A percentile compares a stretch with the other conserved stretches of the same genome.
phyloP scores from a whole-genome alignment of 2,113 vertebrate species.

The Nestor notabilis region DNA sequence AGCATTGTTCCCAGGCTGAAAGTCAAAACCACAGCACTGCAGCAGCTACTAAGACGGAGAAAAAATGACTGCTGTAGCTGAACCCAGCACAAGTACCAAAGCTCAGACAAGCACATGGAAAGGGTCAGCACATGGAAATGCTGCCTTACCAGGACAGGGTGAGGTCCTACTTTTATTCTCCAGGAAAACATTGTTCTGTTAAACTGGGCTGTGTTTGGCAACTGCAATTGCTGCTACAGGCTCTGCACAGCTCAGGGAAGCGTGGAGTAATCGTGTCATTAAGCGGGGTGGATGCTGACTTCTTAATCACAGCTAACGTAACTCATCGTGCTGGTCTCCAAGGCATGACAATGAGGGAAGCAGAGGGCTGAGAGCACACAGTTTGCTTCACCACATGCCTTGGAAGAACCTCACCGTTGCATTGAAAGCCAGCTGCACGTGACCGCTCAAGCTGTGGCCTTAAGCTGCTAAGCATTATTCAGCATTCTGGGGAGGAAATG shows the following conservation, averaged over 20 bases:
- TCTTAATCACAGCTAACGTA: not conserved
- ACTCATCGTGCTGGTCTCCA: rapidly evolving
- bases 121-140: not conserved
- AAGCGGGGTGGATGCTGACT: not conserved
- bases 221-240: rapidly evolving
- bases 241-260: not conserved
- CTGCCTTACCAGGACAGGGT: not conserved
- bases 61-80: too few relatives aligned
- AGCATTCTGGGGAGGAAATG: rapidly evolving
- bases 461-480: not conserved
- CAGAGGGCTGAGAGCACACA: not conserved
- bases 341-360: not conserved
- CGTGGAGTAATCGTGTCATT: rapidly evolving
- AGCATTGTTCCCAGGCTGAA: too few relatives aligned
- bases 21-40: too few relatives aligned
- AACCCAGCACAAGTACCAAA: too few relatives aligned
- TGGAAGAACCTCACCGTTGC: not conserved
- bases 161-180: not conserved
- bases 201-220: not conserved
- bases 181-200: not conserved
- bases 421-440: not conserved
- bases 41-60: too few relatives aligned
- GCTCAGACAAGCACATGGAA: not conserved
- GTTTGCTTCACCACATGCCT: rapidly evolving
- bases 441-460: not conserved